Percentiles rank a stretch among this genome's conserved stretches.
These are phyloP conservation scores for Brachypalpus laphriformis DNA, from an alignment of 2,888 invertebrate species.

Conservation along the genomic window DNA sequence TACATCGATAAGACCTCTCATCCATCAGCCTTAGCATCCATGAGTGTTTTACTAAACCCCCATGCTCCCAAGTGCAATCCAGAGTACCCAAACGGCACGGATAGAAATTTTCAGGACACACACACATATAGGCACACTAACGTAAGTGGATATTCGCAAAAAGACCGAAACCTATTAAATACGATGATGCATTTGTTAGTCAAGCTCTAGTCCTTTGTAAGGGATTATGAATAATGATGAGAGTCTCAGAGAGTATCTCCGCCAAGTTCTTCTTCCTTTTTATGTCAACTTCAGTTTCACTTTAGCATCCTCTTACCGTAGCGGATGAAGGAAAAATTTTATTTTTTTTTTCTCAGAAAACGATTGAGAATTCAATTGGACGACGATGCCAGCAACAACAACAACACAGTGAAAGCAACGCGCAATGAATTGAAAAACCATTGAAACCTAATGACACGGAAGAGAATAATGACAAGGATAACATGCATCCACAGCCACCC, in stretches of 20 bases:
- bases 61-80: neutral
- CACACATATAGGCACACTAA: neutral
- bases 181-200: conserved; percentile 63
- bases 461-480: conserved; percentile 81
- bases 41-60: conserved; percentile 8
- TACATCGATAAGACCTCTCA: conserved; percentile 64
- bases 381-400: conserved; percentile 30
- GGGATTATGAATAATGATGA: conserved; percentile 73
- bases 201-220: conserved; percentile 49
- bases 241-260: conserved; percentile 34
- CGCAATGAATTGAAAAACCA: conserved; percentile 78
- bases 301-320: conserved; percentile 38
- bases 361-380: conserved; percentile 73
- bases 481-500: conserved; percentile 49
- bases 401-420: conserved; percentile 50
- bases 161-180: conserved; percentile 52
- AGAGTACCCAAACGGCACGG: neutral
- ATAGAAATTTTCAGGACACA: conserved; percentile 19
- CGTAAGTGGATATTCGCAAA: conserved; percentile 30
- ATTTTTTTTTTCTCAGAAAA: conserved; percentile 32
- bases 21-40: conserved; percentile 33
- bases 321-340: neutral
- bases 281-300: conserved; percentile 62
- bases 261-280: conserved; percentile 22
- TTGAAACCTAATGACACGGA: conserved; percentile 82